Evolutionary conservation across 2,888 invertebrate genomes (phyloP).

Genomic region (Drosophila meridiana): DNA sequence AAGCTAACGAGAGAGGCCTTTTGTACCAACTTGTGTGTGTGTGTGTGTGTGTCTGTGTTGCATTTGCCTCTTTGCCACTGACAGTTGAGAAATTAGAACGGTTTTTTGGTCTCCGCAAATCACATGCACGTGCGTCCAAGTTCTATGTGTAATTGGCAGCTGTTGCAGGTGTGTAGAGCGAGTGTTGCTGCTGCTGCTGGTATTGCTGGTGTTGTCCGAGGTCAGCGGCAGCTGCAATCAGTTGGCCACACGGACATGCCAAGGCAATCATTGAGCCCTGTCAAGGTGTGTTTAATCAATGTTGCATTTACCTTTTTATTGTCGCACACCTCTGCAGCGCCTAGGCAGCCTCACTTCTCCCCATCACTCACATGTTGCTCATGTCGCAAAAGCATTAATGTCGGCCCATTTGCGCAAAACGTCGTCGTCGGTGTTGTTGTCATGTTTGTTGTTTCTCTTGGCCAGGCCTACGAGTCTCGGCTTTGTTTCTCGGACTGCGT

Average conservation of each 20-base stretch:
- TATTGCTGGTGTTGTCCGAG: constrained; percentile 51
- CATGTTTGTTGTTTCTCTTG: constrained; percentile 21
- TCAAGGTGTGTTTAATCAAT: constrained; percentile 55
- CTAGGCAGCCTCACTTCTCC: not conserved
- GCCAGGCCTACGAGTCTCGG: constrained; percentile 39
- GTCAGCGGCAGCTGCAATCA: constrained; percentile 57
- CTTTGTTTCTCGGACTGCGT: constrained; percentile 61
- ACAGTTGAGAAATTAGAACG: constrained; percentile 81
- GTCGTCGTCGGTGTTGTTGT: constrained; percentile 12
- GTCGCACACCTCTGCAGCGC: not conserved
- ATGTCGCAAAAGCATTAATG: constrained; percentile 48
- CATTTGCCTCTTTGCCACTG: constrained; percentile 68
- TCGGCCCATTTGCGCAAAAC: constrained; percentile 64
- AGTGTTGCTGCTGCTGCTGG: constrained; percentile 34
- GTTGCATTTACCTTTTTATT: constrained; percentile 36
- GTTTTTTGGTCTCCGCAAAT: constrained; percentile 70
- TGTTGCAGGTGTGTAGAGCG: constrained; percentile 57
- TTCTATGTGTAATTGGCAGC: constrained; percentile 58
- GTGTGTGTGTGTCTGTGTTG: constrained; percentile 13
- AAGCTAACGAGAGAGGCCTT: constrained; percentile 64
- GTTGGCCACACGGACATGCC: constrained; percentile 42
- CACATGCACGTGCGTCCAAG: constrained; percentile 72
- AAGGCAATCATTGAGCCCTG: constrained; percentile 36
- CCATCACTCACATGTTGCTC: constrained; percentile 38
- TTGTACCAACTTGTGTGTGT: constrained; percentile 26